A percentile compares a stretch with the other conserved stretches of the same genome.
These are phyloP conservation scores for Magallana ariakensis DNA, from an alignment of 1,140 invertebrate genomes.

Conservation along the genomic window DNA sequence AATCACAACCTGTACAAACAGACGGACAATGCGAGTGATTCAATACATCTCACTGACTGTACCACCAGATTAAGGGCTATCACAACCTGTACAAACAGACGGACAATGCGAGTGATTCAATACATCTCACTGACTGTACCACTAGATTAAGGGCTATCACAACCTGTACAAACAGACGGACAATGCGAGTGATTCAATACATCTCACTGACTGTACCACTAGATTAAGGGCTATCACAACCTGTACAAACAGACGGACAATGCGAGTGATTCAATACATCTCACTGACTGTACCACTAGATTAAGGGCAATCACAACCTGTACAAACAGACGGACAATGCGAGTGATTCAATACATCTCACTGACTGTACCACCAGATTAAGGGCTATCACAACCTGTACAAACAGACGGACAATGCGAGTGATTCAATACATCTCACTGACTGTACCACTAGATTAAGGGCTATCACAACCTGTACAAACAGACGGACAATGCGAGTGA, in stretches of 20 bases:
- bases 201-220: constrained; percentile 56
- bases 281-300: constrained; percentile 54
- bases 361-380: constrained; percentile 53
- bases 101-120: too few species aligned
- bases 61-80: constrained; percentile 49
- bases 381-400: constrained; percentile 54
- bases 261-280: too few species aligned
- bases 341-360: too few species aligned
- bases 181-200: too few species aligned
- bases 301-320: constrained; percentile 55
- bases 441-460: constrained; percentile 51
- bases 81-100: constrained; percentile 47
- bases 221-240: constrained; percentile 51
- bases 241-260: constrained; percentile 32
- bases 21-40: too few species aligned
- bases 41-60: constrained; percentile 57
- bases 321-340: background rate
- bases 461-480: constrained; percentile 51
- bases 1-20: constrained; percentile 50
- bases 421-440: constrained; percentile 59
- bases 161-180: constrained; percentile 43
- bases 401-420: too few species aligned
- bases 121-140: constrained; percentile 56
- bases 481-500: too few species aligned
- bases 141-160: constrained; percentile 50